Evolutionary conservation across 2,888 invertebrate species (phyloP).

Genomic region (Germaria angustata): DNA sequence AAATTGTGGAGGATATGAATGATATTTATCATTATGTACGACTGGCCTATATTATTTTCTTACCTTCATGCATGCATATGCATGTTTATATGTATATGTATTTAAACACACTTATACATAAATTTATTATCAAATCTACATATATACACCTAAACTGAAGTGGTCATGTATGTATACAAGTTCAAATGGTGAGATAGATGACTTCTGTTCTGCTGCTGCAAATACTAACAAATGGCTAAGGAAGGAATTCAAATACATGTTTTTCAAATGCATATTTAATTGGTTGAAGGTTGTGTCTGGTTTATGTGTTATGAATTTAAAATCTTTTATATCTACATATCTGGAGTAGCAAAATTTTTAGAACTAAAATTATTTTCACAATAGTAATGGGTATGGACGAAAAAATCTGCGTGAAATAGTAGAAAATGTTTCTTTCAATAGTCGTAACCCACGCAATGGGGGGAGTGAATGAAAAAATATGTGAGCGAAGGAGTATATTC

Average conservation of each 20-base stretch:
- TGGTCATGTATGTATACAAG: constrained; percentile 22
- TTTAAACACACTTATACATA: not conserved
- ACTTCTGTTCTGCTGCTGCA: not conserved
- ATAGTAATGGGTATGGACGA: no score
- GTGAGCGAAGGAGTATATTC: no score
- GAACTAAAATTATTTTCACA: no score
- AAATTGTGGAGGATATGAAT: not conserved
- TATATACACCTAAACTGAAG: not conserved
- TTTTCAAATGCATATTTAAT: constrained; percentile 49
- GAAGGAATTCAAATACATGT: not conserved
- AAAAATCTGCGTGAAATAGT: no score
- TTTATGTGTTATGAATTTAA: constrained; percentile 47
- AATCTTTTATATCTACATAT: not conserved
- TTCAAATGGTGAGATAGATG: not conserved
- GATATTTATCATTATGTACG: constrained; percentile 55
- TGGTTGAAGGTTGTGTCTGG: constrained; percentile 18
- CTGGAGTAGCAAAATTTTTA: no score
- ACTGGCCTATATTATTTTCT: constrained; percentile 50
- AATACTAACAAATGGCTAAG: constrained; percentile 14
- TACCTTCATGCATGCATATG: not conserved
- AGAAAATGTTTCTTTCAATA: no score
- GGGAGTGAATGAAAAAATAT: no score
- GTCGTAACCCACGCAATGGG: no score
- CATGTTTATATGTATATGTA: not conserved
- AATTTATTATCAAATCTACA: not conserved